Base-by-base conservation (phyloP, 2,888 invertebrate species). In the Erannis defoliaria region DNA sequence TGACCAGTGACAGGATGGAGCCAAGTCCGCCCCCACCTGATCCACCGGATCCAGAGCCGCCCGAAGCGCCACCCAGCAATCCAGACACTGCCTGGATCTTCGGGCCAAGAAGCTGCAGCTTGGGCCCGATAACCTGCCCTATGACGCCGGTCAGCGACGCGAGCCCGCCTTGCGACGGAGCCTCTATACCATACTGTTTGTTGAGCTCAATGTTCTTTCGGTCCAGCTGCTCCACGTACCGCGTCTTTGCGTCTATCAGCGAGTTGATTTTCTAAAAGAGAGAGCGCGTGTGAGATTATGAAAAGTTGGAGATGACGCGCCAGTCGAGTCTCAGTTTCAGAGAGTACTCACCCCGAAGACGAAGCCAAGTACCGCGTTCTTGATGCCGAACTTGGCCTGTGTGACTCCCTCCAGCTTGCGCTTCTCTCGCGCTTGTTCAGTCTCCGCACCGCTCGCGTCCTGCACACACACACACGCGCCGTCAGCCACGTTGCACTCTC, bases 341-440 rank as follows among this genome's bases (percentile, higher is more conserved):
- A n/a, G 9, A 45, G 35, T 67, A 90, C 92, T 96, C 95, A 97
- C 97, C 89, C 97, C 96, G 84, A 97, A 97, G 35, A 97, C 96
- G 86, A 97, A 96, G 84, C 96, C 96, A 78, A 97, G 94, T 69
- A 97, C 93, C 51, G 96, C 97, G 86, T 96, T 97, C 86, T 96
- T 96, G 77, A 96, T 94, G 77, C 96, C 96, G 77, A 95, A 95
- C 80, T 94, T 94, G 73, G 94, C 93, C 77, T 94, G 91, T 67
- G 94, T 93, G 71, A 93, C 88, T 54, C 94, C 93, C 77, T 96
- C 96, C 75, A 96, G 94, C 89, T 96, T 96, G 89, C 96, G 94
- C 88, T 97, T 97, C 83, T 96, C 96, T 69, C 93, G 82, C 62
- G 86, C 74, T 83, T 94, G 94, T 76, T 91, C 94, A 69, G 93